Evolutionary conservation across 53 echinoderm and acorn worm species (phyloP), one percentile per base, ranked within the genome.

Genomic region (Arbacia lixula): DNA sequence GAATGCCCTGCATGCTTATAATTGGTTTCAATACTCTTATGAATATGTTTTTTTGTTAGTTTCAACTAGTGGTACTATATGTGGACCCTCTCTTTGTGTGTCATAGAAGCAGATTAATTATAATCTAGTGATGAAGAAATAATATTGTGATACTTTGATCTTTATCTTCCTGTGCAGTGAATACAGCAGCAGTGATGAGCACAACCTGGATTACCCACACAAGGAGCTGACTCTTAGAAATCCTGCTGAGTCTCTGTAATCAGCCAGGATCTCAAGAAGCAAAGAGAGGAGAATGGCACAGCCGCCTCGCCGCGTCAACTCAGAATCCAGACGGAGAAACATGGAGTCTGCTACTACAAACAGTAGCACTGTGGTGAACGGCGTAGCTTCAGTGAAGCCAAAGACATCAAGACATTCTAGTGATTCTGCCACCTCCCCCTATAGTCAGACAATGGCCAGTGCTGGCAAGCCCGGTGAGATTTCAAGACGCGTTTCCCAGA

Each of bases 241-340:
- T 52, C 0, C 75, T 36, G 33, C 27, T 14, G 54, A 77, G 55
- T 58, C 56, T 36, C 74, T 20, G 19, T 31, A 21, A 74, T 53
- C 74, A 53, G 46, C 14, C n/a, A n/a, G 69, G 35, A 27, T 16
- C 49, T 46, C 14, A 5, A 57, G 21, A 31, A 10, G 28, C 53
- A 74, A 58, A 39, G 19, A 77, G 60, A 77, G 64, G 6, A 63
- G 46, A n/a, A 81, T 81, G 82, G 62, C 82, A 25, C 82, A 81
- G 42, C 82, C 82, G 16, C 46, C 82, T 10, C 50, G 82, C 25
- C 62, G 82, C 2, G 63, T 63, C 30, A 81, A 61, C 61, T 64
- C 82, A 24, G 77, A 77, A 58, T 77, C 77, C 11, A 37, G 77
- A 39, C 56, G 77, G 42, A 81, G 64, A 64, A 81, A 46, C 50